Evolutionary conservation across 2,113 vertebrate genomes (phyloP).

Genomic region (Chaetorhynchus papuensis): DNA sequence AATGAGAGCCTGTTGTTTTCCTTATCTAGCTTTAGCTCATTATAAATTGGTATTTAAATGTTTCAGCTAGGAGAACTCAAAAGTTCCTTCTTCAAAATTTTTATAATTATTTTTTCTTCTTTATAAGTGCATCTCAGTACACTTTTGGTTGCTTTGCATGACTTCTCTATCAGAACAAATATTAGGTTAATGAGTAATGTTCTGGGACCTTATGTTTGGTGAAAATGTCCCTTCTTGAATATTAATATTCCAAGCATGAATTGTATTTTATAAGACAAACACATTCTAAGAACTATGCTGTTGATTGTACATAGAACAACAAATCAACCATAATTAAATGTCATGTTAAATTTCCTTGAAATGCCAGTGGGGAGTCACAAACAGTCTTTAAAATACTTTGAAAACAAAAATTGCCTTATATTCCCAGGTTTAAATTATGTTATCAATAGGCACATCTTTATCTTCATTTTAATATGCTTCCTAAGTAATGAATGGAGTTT

Average conservation of each 20-base stretch:
- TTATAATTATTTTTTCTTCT: background rate
- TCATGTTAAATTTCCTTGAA: conserved; percentile 33
- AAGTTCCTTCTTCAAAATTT: background rate
- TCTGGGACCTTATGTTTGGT: background rate
- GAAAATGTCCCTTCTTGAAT: background rate
- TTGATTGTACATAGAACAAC: conserved; percentile 48
- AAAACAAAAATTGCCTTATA: conserved; percentile 9
- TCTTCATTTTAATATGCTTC: background rate
- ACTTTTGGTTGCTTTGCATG: background rate
- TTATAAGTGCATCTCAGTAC: background rate
- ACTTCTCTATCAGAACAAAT: background rate
- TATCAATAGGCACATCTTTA: background rate
- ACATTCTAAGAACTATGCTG: conserved; percentile 15
- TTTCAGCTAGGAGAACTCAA: background rate
- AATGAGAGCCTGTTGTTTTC: background rate
- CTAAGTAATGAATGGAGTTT: background rate
- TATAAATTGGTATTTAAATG: background rate
- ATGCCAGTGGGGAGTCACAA: conserved; percentile 15
- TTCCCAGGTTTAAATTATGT: background rate
- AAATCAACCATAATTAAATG: conserved; percentile 60
- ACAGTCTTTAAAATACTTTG: background rate
- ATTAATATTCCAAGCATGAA: conserved; percentile 23
- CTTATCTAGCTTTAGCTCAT: background rate
- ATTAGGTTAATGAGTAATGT: background rate
- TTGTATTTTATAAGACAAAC: conserved; percentile 1